These are phyloP conservation scores for Rhea americana DNA, from an alignment of 2,113 vertebrate species.

Conservation along the genomic window DNA sequence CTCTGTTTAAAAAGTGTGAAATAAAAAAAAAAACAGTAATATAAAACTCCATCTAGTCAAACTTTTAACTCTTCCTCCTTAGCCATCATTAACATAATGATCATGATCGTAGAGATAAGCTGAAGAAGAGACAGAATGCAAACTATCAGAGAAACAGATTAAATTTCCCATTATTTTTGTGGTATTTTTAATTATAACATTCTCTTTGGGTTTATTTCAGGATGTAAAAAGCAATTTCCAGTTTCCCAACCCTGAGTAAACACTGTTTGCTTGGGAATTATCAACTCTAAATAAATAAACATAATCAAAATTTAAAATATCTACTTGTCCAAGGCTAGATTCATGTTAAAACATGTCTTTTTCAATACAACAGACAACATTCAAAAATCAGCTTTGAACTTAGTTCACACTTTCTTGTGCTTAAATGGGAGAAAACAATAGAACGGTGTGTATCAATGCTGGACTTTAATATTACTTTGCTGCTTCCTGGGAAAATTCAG, in stretches of 20 bases:
- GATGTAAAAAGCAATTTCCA: background rate
- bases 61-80: background rate
- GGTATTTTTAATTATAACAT: background rate
- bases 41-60: background rate
- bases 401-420: background rate
- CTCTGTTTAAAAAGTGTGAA: background rate
- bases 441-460: background rate
- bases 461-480: background rate
- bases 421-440: background rate
- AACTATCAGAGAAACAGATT: background rate
- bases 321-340: background rate
- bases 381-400: background rate
- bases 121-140: background rate
- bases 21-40: background rate
- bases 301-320: background rate
- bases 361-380: background rate
- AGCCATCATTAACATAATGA: background rate
- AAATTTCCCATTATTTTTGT: background rate
- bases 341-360: background rate
- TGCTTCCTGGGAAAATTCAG: too few relatives aligned
- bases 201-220: background rate
- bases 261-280: background rate
- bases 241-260: background rate
- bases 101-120: background rate
- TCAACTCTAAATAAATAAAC: background rate